Percentiles rank a stretch among this genome's conserved stretches.
Conservation (phyloP, 2,113 vertebrate species). For the Pachycephala philippinensis region DNA sequence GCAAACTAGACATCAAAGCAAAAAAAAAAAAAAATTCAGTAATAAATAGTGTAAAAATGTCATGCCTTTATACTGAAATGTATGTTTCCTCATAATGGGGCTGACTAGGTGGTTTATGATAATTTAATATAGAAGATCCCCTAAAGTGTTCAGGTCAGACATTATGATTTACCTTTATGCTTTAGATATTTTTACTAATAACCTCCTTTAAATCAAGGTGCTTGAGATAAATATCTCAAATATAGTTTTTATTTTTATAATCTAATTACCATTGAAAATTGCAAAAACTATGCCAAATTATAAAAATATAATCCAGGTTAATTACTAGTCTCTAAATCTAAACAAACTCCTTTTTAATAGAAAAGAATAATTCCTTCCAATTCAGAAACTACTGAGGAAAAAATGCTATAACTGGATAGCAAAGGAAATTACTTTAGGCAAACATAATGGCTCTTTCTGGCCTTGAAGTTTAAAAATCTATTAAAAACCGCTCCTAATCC, state of each 20-base stretch:
- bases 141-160: neutral
- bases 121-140: neutral
- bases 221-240: neutral
- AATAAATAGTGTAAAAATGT: neutral
- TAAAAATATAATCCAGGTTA: neutral
- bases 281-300: neutral
- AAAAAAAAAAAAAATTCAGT: too few relatives aligned
- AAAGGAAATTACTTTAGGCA: neutral
- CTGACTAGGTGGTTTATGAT: neutral
- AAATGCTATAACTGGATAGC: neutral
- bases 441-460: neutral
- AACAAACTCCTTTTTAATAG: neutral
- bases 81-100: neutral
- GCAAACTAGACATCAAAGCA: neutral
- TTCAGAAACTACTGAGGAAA: neutral
- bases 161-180: neutral
- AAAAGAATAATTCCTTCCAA: neutral
- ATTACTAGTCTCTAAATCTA: neutral
- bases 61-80: neutral
- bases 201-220: neutral
- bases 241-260: neutral
- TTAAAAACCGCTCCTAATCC: neutral
- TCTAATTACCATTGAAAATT: neutral
- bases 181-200: neutral
- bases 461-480: neutral